Evolutionary conservation across 2,797 vertebrate species (phyloP).

Genomic region (Dromococcyx pavoninus): DNA sequence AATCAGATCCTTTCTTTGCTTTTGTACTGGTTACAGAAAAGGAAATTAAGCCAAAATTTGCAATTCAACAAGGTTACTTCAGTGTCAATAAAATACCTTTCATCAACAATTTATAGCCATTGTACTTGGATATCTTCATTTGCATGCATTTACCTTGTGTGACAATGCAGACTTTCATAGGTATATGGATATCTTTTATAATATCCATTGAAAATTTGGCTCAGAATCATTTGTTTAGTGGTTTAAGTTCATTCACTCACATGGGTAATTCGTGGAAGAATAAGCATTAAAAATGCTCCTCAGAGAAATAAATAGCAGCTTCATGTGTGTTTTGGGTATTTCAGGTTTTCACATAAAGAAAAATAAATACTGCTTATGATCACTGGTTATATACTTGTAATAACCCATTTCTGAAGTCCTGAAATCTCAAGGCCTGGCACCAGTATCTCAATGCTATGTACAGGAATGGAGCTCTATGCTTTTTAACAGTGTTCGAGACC

Average conservation of each 20-base stretch:
- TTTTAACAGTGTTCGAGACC: neutral
- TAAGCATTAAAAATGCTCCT: slow-evolving; percentile 29
- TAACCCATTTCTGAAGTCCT: neutral
- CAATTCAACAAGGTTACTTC: slow-evolving; percentile 65
- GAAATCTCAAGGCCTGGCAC: neutral
- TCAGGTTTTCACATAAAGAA: slow-evolving; percentile 8
- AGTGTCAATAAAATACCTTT: slow-evolving; percentile 61
- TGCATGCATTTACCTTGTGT: slow-evolving; percentile 29
- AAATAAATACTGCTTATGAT: neutral
- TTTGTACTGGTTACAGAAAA: slow-evolving; percentile 57
- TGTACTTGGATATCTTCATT: slow-evolving; percentile 67
- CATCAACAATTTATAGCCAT: slow-evolving; percentile 53
- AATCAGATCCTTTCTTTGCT: slow-evolving; percentile 67
- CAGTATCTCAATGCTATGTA: neutral
- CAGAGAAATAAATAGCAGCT: slow-evolving; percentile 5
- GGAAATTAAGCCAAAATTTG: slow-evolving; percentile 70
- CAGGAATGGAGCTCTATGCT: neutral
- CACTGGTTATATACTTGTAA: neutral
- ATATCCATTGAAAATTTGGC: slow-evolving; percentile 47
- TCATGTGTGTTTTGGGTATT: slow-evolving; percentile 9
- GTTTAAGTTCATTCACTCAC: slow-evolving; percentile 15
- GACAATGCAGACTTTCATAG: neutral
- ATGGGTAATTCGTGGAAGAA: slow-evolving; percentile 6
- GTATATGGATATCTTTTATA: slow-evolving; percentile 16
- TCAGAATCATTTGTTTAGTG: slow-evolving; percentile 33